Base-by-base conservation (phyloP, 2,888 invertebrate genomes). In the Unio delphinus region DNA sequence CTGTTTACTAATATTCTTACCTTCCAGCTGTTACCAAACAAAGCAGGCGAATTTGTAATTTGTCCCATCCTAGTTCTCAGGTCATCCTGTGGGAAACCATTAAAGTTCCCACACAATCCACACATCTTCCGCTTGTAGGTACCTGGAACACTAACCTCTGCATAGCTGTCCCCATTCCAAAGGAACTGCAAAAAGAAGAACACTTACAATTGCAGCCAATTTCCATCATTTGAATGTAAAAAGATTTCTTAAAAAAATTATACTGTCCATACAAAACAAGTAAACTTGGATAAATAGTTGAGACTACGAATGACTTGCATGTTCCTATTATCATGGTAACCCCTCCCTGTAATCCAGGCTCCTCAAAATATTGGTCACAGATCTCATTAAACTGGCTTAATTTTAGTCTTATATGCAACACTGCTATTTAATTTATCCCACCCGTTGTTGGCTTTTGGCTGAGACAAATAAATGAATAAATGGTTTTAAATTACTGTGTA, bases 71-170 rank as follows among this genome's bases (percentile, higher is more conserved):
- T 78, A 8, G 83, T 85, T 56, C 78, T 77, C 65, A 87, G 70
- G 69, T 88, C 88, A 71, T 87, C 88, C 64, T 85, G 84, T 5
- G 83, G 82, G 71, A 80, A 86, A 26, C 83, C 84, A 76, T 88
- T 88, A 69, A 87, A 88, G 77, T 88, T 87, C 1, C 88, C 88
- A 80, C 88, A 88, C 45, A 88, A 78, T 4, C 88, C 88, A 78
- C 88, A 88, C 57, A 83, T 70, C 61, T 80, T 79, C 11, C 76
- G 69, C 72, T 85, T 85, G 76, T 83, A 87, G 23, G 68, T 79
- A 1, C 87, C 85, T n/a, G 84, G 80, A 23, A 85, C 81, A 55
- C 79, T 84, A 20, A 88, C 69, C 69, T 87, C 87, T 18, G 81
- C 87, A 72, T 83, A 81, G 61, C 86, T 84, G 20, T 79, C 77